Conservation (phyloP, 30 jellyfish, hydroid and myxozoan species). For the Pelagia noctiluca region DNA sequence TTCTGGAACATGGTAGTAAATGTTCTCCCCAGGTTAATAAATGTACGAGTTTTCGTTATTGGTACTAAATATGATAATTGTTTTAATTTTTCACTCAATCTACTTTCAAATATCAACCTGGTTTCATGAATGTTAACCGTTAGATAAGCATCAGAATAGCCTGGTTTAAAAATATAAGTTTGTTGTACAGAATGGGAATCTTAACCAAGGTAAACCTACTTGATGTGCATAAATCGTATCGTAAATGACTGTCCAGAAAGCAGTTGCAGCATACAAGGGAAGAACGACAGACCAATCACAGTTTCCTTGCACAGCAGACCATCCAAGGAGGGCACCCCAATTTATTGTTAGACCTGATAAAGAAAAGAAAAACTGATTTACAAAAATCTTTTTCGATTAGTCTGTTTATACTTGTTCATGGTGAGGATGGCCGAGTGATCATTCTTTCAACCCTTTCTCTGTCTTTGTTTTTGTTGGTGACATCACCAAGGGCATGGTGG, state of each 20-base stretch:
- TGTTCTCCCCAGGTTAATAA: background rate
- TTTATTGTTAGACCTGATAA: slow-evolving; percentile 84
- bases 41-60: background rate
- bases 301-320: slow-evolving; percentile 93
- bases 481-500: background rate
- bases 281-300: slow-evolving; percentile 85
- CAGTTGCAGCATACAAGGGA: slow-evolving; percentile 87
- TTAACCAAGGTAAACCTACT: no score
- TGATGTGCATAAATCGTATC: slow-evolving; percentile 98
- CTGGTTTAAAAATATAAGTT: no score
- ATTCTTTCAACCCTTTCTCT: background rate
- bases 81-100: no score
- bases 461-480: background rate
- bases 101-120: no score
- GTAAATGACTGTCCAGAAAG: slow-evolving; percentile 84
- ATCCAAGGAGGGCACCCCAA: slow-evolving; percentile 98
- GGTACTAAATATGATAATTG: background rate
- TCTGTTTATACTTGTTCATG: no score
- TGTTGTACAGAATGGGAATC: no score
- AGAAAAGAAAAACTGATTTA: no score
- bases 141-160: no score
- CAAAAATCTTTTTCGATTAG: no score
- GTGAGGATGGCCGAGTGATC: no score
- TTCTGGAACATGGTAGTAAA: background rate
- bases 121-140: no score